These are phyloP conservation scores for Lochmaea capreae DNA, from an alignment of 2,888 invertebrate genomes.

Conservation along the genomic window DNA sequence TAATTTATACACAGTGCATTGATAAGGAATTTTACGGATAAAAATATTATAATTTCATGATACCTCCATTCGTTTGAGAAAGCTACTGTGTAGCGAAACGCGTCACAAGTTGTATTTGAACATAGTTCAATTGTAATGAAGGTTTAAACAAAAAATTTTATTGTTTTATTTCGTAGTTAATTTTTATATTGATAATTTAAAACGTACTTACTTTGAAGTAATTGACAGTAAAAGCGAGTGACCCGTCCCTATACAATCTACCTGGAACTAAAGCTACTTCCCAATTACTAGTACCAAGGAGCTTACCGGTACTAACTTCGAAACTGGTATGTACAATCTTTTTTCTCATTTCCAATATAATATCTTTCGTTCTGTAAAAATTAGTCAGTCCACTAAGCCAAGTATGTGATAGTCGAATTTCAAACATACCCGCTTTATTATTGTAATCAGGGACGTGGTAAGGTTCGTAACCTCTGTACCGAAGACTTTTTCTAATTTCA, in stretches of 20 bases:
- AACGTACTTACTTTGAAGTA: slow-evolving; percentile 72
- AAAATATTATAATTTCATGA: too few relatives aligned
- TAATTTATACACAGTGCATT: too few relatives aligned
- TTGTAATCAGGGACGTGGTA: slow-evolving; percentile 79
- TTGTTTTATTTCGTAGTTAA: too few relatives aligned
- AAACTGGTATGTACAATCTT: slow-evolving; percentile 75
- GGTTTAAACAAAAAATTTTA: too few relatives aligned
- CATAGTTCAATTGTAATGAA: too few relatives aligned
- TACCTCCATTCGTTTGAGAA: too few relatives aligned
- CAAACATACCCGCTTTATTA: slow-evolving; percentile 77
- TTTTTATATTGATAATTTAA: too few relatives aligned
- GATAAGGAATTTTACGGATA: too few relatives aligned
- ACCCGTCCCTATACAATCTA: slow-evolving; percentile 77
- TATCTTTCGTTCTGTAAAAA: slow-evolving; percentile 84
- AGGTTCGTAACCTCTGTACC: slow-evolving; percentile 76
- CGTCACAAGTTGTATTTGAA: too few relatives aligned
- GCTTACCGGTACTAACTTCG: slow-evolving; percentile 83
- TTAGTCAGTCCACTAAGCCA: slow-evolving; percentile 84
- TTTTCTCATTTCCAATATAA: slow-evolving; percentile 78
- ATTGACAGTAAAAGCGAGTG: slow-evolving; percentile 82
- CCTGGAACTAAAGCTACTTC: slow-evolving; percentile 77
- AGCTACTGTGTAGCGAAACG: too few relatives aligned
- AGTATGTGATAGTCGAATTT: slow-evolving; percentile 77
- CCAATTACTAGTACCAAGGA: slow-evolving; percentile 84
- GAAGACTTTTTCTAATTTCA: slow-evolving; percentile 78